Evolutionary conservation across 1,140 invertebrate genomes (phyloP).

Genomic region (Leptonema lineaticorne): DNA sequence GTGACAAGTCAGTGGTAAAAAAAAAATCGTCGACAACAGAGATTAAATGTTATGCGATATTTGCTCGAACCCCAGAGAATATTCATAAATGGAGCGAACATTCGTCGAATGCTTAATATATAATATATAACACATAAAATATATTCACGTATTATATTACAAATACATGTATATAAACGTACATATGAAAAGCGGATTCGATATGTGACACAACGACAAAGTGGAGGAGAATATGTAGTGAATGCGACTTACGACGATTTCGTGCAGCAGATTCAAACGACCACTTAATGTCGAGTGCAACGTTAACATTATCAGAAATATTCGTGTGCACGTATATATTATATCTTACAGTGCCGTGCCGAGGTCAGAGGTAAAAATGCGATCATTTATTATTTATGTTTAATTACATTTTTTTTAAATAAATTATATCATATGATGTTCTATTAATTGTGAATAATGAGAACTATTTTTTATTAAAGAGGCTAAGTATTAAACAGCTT

Average conservation of each 20-base stretch:
- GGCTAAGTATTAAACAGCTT: too few relatives aligned
- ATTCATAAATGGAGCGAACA: not conserved
- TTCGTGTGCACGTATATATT: too few relatives aligned
- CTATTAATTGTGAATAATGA: too few relatives aligned
- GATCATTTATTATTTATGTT: too few relatives aligned
- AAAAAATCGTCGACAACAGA: too few relatives aligned
- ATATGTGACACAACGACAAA: not conserved
- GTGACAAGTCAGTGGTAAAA: too few relatives aligned
- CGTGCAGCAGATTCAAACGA: slow-evolving; percentile 27
- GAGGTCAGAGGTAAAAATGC: too few relatives aligned
- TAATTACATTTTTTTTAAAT: too few relatives aligned
- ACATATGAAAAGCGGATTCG: not conserved
- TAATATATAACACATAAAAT: not conserved
- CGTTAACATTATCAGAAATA: too few relatives aligned
- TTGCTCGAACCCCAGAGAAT: not conserved
- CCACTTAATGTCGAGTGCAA: slow-evolving; percentile 11
- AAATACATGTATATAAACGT: not conserved
- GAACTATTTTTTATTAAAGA: too few relatives aligned
- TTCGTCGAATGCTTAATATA: not conserved
- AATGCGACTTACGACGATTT: slow-evolving; percentile 16
- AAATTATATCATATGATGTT: too few relatives aligned
- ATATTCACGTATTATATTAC: not conserved
- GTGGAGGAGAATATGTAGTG: slow-evolving; percentile 6
- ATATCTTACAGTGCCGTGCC: too few relatives aligned
- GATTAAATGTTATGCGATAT: not conserved